Base-by-base conservation (phyloP, 1,140 invertebrate species). In the Anthonomus grandis region DNA sequence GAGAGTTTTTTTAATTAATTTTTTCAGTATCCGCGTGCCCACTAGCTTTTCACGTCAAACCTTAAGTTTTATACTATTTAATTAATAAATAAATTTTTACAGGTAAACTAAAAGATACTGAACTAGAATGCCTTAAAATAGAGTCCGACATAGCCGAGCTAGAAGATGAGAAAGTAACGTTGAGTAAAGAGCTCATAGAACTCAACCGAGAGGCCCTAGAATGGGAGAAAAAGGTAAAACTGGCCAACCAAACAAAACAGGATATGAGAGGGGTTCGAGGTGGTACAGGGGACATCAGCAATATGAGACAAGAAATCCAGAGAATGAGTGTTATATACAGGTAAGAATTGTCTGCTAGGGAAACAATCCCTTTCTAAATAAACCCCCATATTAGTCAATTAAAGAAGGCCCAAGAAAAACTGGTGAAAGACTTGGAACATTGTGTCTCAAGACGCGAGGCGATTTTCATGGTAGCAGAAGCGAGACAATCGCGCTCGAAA, bases 261-360 rank as follows among this genome's bases (percentile, higher is more conserved):
- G 82, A 78, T 56, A 78, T 87, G 4, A 81, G 83, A 53, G 75
- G 81, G 34, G 85, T 86, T 54, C 79, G 82, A 48, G 78, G 79
- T n/a, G 73, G 76, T n/a, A 78, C 72, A 17, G 84, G 85, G 1
- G 87, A 89, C 70, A 80, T 89, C 41, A 81, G 81, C 6, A 74
- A 75, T 12, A 89, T 92, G 86, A 87, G 82, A 71, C 78, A 75
- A 45, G 89, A 91, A 76, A 91, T 92, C 68, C 89, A 90, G 66
- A 80, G 85, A 63, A 92, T 92, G 90, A 81, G 87, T 73, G 84
- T 86, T 53, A 68, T 59, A 60, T 55, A 58, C 25, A 38, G 53
- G 57, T 57, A 22, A 12, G 10, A 4, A 53, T 19, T 23, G 13
- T 10, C 18, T 23, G 21, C 1, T 12, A 24, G 42, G n/a, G 9